Conservation (phyloP, 2,888 invertebrate genomes). For the Chaetogeoica ovagalla region DNA sequence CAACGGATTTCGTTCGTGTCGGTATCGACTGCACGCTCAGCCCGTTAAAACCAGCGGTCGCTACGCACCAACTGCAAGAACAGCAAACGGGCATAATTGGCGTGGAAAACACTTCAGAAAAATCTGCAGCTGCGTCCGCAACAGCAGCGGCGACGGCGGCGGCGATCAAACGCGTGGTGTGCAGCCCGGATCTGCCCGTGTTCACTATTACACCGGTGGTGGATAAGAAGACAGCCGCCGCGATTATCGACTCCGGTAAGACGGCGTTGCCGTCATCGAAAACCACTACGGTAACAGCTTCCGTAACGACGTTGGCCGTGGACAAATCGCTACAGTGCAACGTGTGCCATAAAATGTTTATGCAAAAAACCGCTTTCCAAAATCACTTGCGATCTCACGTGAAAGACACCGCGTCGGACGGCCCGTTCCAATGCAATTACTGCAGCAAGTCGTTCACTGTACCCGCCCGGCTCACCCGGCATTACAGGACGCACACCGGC, state of each 20-base stretch:
- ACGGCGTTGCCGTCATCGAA: conserved; percentile 55
- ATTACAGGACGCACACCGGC: conserved; percentile 87
- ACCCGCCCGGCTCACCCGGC: conserved; percentile 80
- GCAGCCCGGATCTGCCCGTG: conserved; percentile 66
- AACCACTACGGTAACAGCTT: conserved; percentile 1
- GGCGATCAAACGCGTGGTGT: conserved; percentile 64
- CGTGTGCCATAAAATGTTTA: conserved; percentile 74
- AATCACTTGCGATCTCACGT: conserved; percentile 71
- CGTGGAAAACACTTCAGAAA: background rate
- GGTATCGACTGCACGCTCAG: conserved; percentile 59
- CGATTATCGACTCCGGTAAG: conserved; percentile 56
- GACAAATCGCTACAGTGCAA: conserved; percentile 62
- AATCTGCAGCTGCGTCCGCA: background rate
- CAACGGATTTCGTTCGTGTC: conserved; percentile 59
- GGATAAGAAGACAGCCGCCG: conserved; percentile 56
- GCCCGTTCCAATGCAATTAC: conserved; percentile 86
- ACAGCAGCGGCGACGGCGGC: conserved; percentile 54
- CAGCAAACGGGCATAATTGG: conserved; percentile 54
- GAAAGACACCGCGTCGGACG: conserved; percentile 64
- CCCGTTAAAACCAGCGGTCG: conserved; percentile 60
- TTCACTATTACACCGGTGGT: conserved; percentile 57
- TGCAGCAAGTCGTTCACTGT: conserved; percentile 90
- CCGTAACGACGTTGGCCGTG: conserved; percentile 35
- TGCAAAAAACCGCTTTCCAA: conserved; percentile 75
- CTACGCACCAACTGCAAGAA: no score